These are phyloP conservation scores for Idaea dimidiata DNA, from an alignment of 2,888 invertebrate species.

Conservation along the genomic window DNA sequence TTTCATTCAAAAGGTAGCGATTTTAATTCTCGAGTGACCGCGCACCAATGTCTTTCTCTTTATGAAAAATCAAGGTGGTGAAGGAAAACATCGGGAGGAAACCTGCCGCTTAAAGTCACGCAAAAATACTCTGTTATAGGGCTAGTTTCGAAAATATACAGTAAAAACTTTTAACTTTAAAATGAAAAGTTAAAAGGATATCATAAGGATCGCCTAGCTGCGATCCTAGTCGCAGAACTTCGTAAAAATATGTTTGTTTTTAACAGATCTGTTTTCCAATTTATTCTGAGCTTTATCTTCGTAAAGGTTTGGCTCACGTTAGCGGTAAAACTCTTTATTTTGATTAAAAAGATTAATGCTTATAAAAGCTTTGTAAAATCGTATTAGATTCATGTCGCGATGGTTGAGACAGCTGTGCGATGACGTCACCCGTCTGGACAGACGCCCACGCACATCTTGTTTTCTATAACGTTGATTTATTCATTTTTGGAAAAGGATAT, in stretches of 20 bases:
- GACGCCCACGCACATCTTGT: conserved; percentile 39
- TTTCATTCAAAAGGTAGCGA: no score
- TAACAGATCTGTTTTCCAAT: not conserved
- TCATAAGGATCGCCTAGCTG: not conserved
- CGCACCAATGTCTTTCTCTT: no score
- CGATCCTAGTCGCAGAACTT: not conserved
- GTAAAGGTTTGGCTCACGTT: conserved; percentile 36
- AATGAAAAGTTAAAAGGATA: no score
- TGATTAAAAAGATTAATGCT: conserved; percentile 39
- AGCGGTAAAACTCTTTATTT: conserved; percentile 20
- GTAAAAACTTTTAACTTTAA: no score
- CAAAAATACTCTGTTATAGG: no score
- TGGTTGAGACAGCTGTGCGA: conserved; percentile 47
- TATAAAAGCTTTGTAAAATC: conserved; percentile 41
- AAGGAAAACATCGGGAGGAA: no score
- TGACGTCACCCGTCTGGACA: conserved; percentile 46
- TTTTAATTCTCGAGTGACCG: no score
- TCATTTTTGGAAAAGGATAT: conserved; percentile 33
- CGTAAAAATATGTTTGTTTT: not conserved
- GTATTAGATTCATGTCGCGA: conserved; percentile 40
- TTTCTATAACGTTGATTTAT: conserved; percentile 46
- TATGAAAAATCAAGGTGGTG: no score
- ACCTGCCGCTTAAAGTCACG: no score
- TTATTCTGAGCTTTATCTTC: conserved; percentile 32
- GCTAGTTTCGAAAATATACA: no score